Conservation (phyloP, 2,797 vertebrate genomes). For the Pseudochirops corinnae region DNA sequence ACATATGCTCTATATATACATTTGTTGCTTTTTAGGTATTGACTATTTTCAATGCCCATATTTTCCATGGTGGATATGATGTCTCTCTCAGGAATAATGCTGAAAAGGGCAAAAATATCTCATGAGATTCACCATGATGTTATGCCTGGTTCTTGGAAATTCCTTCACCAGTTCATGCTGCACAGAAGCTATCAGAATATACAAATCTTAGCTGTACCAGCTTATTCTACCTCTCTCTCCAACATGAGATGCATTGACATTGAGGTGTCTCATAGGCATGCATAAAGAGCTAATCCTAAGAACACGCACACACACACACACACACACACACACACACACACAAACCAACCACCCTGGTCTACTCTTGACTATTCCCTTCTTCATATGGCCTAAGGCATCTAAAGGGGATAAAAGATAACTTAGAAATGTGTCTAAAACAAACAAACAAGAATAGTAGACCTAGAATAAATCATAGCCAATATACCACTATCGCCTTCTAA, state of each 20-base stretch:
- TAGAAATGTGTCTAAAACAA: conserved; percentile 4
- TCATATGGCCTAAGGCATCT: neutral
- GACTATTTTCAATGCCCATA: neutral
- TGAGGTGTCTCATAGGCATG: neutral
- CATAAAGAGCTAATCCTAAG: neutral
- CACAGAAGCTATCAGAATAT: neutral
- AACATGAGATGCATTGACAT: neutral
- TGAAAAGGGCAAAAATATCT: neutral
- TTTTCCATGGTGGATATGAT: neutral
- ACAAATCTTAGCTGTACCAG: neutral
- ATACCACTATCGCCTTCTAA: neutral
- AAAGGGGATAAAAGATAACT: neutral
- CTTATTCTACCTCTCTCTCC: neutral
- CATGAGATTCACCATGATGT: neutral
- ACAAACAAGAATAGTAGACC: conserved; percentile 5
- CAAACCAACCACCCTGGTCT: neutral
- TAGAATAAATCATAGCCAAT: neutral
- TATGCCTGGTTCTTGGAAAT: neutral
- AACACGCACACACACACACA: neutral
- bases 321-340: neutral
- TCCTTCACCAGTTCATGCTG: neutral
- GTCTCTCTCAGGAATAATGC: neutral
- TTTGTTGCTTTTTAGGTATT: neutral
- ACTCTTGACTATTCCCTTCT: neutral
- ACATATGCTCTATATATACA: neutral